Percentiles rank a stretch among this genome's conserved stretches.
Conservation (phyloP, 2,113 vertebrate species). For the Calidris pygmaea region DNA sequence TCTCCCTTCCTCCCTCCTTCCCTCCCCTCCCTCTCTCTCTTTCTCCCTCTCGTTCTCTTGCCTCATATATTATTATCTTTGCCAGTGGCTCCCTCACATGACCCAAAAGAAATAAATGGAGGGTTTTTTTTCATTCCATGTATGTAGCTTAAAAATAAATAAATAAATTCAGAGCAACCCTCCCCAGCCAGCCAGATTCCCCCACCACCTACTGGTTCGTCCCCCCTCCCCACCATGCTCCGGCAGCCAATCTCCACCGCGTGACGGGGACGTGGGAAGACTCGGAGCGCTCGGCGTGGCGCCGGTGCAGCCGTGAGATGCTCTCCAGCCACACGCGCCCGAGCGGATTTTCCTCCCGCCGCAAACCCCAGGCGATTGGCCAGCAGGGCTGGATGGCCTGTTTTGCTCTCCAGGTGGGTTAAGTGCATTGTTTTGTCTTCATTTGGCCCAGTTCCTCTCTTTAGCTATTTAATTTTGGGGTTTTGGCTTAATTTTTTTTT, state of each 20-base stretch:
- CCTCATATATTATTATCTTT: constrained; percentile 74
- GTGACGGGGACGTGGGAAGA: constrained; percentile 70
- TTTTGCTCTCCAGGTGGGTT: constrained; percentile 78
- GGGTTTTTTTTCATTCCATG: constrained; percentile 11
- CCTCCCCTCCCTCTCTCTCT: constrained; percentile 4
- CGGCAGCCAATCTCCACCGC: constrained; percentile 64
- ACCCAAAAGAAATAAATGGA: constrained; percentile 73
- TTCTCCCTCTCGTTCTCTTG: constrained; percentile 61
- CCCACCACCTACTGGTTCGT: not conserved
- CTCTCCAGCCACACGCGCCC: constrained; percentile 65
- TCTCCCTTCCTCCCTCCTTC: constrained; percentile 29
- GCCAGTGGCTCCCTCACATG: constrained; percentile 75
- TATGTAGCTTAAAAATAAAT: constrained; percentile 42
- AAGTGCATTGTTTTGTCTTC: constrained; percentile 67
- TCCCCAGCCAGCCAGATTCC: not conserved
- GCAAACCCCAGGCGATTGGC: constrained; percentile 48
- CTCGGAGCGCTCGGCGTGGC: constrained; percentile 63
- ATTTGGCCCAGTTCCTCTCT: constrained; percentile 46
- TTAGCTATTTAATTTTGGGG: not conserved
- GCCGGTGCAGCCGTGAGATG: constrained; percentile 6
- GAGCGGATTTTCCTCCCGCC: constrained; percentile 46
- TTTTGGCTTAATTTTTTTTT: not conserved
- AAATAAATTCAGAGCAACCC: not conserved
- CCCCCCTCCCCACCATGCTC: constrained; percentile 37
- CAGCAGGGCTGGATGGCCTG: constrained; percentile 37